Evolutionary conservation across 2,797 vertebrate genomes (phyloP).

Genomic region (Mastacembelus armatus): DNA sequence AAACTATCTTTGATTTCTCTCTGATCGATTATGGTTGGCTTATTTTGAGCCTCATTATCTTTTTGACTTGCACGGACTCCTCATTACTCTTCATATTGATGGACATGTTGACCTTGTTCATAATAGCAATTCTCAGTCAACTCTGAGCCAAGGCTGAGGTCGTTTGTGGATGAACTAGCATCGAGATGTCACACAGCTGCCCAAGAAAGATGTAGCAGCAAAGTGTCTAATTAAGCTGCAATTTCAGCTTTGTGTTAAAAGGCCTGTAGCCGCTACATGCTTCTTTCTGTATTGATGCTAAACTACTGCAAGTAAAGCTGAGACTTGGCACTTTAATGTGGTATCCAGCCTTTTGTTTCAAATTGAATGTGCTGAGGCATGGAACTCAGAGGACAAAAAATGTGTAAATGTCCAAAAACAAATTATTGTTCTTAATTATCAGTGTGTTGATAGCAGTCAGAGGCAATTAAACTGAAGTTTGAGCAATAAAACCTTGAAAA

Average conservation of each 20-base stretch:
- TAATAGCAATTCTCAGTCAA: background rate
- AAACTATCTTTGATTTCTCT: too few species aligned
- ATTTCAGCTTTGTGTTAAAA: too few species aligned
- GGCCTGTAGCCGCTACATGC: too few species aligned
- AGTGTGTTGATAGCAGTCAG: background rate
- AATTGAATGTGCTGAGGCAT: background rate
- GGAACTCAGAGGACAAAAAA: background rate
- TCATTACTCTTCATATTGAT: too few species aligned
- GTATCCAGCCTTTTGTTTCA: background rate
- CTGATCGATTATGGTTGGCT: too few species aligned
- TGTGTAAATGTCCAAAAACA: too few species aligned
- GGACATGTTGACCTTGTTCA: too few species aligned
- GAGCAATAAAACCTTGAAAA: background rate
- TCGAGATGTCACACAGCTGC: too few species aligned
- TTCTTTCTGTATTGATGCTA: too few species aligned
- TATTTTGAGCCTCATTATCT: too few species aligned
- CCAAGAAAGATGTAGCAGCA: too few species aligned
- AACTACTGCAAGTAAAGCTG: background rate
- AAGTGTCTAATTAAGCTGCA: too few species aligned
- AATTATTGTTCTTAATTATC: background rate
- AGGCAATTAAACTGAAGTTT: background rate
- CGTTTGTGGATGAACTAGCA: background rate
- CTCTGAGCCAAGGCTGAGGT: background rate
- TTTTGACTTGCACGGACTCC: background rate
- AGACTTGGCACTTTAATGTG: background rate